Conservation (phyloP, 2,113 vertebrate genomes). For the Pollimyrus isidori region DNA sequence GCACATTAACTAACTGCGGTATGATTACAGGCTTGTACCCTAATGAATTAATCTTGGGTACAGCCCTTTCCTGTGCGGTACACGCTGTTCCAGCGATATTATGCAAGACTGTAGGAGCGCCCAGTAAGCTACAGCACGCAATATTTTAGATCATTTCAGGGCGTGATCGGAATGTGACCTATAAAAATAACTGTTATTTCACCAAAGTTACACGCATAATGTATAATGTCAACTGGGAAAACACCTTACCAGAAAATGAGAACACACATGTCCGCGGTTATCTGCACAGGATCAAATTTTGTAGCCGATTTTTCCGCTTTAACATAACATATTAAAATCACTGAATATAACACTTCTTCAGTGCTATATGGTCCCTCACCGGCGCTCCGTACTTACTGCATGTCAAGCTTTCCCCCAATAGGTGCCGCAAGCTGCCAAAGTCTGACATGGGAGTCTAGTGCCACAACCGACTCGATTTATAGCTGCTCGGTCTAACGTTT, state of each 20-base stretch:
- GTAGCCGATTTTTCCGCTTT: neutral
- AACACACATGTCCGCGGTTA: neutral
- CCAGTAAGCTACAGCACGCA: neutral
- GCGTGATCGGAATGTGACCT: neutral
- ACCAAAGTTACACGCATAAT: neutral
- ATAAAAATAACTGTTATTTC: neutral
- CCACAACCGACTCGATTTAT: neutral
- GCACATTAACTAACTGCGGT: neutral
- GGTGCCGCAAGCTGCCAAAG: neutral
- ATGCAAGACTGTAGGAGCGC: neutral
- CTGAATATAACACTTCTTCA: neutral
- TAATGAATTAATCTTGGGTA: neutral
- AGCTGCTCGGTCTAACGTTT: neutral
- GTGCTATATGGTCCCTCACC: neutral
- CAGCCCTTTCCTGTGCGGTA: neutral
- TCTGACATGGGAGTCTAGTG: neutral
- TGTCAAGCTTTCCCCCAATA: neutral
- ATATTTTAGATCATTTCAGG: neutral
- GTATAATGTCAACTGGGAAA: neutral
- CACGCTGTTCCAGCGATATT: neutral
- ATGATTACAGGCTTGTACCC: neutral
- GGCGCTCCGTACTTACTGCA: neutral
- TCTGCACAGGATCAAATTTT: neutral
- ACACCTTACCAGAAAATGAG: neutral
- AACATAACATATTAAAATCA: neutral